Evolutionary conservation across 2,888 invertebrate genomes (phyloP).

Genomic region (Lasioglossum oenotherae): DNA sequence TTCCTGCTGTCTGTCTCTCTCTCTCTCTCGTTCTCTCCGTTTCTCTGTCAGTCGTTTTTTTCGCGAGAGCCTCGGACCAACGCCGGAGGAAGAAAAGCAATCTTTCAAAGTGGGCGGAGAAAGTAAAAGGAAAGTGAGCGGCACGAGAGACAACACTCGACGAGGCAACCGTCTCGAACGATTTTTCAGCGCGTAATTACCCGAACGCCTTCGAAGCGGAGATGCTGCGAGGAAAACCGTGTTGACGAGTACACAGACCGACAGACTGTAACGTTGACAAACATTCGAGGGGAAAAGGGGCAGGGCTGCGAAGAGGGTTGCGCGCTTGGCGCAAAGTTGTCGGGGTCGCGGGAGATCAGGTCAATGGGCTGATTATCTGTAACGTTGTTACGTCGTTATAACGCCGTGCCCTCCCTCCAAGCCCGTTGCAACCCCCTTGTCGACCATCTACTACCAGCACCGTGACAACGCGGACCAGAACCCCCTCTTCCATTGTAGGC

Average conservation of each 20-base stretch:
- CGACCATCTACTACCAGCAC: slow-evolving; percentile 60
- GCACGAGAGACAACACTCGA: slow-evolving; percentile 37
- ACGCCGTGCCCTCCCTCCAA: slow-evolving; percentile 32
- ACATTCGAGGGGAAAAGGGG: slow-evolving; percentile 56
- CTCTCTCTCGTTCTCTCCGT: too few species aligned
- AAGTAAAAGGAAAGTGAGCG: slow-evolving; percentile 35
- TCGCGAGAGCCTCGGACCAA: background rate
- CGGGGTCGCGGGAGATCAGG: slow-evolving; percentile 72
- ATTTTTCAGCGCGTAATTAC: slow-evolving; percentile 56
- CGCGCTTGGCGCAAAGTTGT: slow-evolving; percentile 60
- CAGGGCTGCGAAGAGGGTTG: slow-evolving; percentile 3
- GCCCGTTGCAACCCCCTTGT: background rate
- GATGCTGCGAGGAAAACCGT: slow-evolving; percentile 39
- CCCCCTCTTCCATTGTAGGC: slow-evolving; percentile 39
- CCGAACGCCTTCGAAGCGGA: slow-evolving; percentile 30
- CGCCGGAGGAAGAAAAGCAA: slow-evolving; percentile 12
- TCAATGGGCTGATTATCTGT: slow-evolving; percentile 79
- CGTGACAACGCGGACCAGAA: slow-evolving; percentile 67
- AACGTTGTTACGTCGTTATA: slow-evolving; percentile 76
- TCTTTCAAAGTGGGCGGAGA: slow-evolving; percentile 31
- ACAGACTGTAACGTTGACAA: slow-evolving; percentile 64
- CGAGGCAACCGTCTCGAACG: slow-evolving; percentile 35
- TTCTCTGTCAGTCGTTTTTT: background rate
- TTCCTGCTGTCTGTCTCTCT: background rate
- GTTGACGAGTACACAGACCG: slow-evolving; percentile 61